Base-by-base conservation (phyloP, 64 coral and sea anemone species). In the Montipora foliosa region DNA sequence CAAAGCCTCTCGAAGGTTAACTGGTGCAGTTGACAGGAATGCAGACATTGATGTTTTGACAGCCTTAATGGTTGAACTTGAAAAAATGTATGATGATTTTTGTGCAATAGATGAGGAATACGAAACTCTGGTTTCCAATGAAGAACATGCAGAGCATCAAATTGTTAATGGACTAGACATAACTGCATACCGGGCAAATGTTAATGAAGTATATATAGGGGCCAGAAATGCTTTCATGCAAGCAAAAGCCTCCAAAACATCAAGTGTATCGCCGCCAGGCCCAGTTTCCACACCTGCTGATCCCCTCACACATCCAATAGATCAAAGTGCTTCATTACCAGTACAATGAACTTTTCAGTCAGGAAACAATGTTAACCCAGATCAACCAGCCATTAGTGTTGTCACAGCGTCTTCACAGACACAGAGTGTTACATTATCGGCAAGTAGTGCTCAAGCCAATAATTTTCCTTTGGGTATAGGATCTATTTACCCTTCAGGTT, bases 131-230 rank as follows among this genome's bases (percentile, higher is more conserved):
- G 89, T 88, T 52, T 79, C 74, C 4, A 20, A 81, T 48, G 89
- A 92, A 91, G 69, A 66, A 13, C 55, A 88, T 87, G 64, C 69
- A 9, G 84, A 95, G 61, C 89, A 95, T 70, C 52, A 76, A 13
- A 67, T 92, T 20, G 91, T 96, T 24, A 96, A 96, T 87, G 88
- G 87, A 69, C 62, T 93, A 46, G 77, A 93, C 59, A 87, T 93
- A 47, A 57, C 66, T 48, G 89, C 79, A 0, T 93, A 96, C 74
- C 49, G 91, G 86, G 52, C 66, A 67, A 96, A 93, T 93, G 87
- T 96, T 37, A 93, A 47, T n/a, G 51, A 81, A 24, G 24, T 24
- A 24, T 24, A 24, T 24, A 24, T 24, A 24, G 24, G 24, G 24
- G 24, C 24, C 24, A 24, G 24, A 24, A 24, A 24, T 24, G 24